Percentiles rank a stretch among this genome's conserved stretches.
Evolutionary conservation across 2,888 invertebrate genomes (phyloP).

Genomic region (Lampropteryx suffumata): DNA sequence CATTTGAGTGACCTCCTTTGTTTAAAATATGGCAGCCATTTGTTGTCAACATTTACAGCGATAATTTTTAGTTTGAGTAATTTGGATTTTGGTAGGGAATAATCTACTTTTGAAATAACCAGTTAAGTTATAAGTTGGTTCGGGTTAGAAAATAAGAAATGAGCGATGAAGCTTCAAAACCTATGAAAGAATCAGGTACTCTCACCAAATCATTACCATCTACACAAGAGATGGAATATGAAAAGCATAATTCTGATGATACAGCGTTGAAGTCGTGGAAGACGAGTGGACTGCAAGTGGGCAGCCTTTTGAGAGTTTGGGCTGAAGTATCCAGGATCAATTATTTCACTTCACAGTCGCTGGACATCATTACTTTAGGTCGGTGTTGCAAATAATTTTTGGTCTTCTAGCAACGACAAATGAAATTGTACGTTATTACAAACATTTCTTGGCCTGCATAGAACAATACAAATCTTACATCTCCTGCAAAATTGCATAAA

Average conservation of each 20-base stretch:
- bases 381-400: no score
- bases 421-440: not conserved
- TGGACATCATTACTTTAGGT: constrained; percentile 45
- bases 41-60: no score
- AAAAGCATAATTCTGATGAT: not conserved
- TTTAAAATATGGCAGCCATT: no score
- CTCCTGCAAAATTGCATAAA: constrained; percentile 6
- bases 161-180: not conserved
- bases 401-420: not conserved
- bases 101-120: no score
- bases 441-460: constrained; percentile 7
- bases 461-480: constrained; percentile 8
- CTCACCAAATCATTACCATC: constrained; percentile 1
- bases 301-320: constrained; percentile 49
- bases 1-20: no score
- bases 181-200: constrained; percentile 2
- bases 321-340: constrained; percentile 59
- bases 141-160: constrained; percentile 1
- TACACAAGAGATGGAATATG: not conserved
- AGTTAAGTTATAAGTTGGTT: no score
- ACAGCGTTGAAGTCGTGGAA: not conserved
- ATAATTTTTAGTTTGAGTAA: no score
- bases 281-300: constrained; percentile 39
- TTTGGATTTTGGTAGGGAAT: no score
- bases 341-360: constrained; percentile 42